Conservation (phyloP, 1,140 invertebrate species). For the Popillia japonica region DNA sequence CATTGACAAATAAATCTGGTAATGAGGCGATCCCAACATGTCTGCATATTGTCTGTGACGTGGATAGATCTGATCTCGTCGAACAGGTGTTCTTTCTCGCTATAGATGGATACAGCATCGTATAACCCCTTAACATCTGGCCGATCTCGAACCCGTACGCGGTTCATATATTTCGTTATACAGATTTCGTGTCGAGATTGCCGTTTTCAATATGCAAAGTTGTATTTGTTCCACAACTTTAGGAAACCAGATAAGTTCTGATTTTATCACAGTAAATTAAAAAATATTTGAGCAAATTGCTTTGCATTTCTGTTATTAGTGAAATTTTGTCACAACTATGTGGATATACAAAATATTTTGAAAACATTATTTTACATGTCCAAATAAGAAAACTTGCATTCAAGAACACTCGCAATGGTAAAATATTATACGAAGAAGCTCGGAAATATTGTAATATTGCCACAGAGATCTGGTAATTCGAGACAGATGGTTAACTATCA, state of each 20-base stretch:
- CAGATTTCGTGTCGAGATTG: background rate
- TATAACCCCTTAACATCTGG: constrained; percentile 18
- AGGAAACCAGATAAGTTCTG: background rate
- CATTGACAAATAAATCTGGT: constrained; percentile 11
- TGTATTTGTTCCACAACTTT: background rate
- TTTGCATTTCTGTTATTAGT: no score
- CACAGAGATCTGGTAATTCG: no score
- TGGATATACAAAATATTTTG: no score
- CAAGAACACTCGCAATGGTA: no score
- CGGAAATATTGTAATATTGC: no score
- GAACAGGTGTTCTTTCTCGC: constrained; percentile 4
- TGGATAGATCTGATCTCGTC: constrained; percentile 9
- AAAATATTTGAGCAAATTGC: no score
- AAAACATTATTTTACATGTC: no score
- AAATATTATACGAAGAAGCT: no score
- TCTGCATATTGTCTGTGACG: constrained; percentile 7
- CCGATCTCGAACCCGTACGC: background rate
- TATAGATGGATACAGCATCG: background rate
- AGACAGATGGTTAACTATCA: no score
- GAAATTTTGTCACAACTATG: no score
- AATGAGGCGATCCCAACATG: constrained; percentile 14
- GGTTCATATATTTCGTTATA: background rate
- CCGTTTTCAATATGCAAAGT: background rate
- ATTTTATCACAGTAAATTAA: no score
- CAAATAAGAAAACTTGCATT: no score